These are phyloP conservation scores for Tapera naevia DNA, from an alignment of 2,797 vertebrate species.

Conservation along the genomic window DNA sequence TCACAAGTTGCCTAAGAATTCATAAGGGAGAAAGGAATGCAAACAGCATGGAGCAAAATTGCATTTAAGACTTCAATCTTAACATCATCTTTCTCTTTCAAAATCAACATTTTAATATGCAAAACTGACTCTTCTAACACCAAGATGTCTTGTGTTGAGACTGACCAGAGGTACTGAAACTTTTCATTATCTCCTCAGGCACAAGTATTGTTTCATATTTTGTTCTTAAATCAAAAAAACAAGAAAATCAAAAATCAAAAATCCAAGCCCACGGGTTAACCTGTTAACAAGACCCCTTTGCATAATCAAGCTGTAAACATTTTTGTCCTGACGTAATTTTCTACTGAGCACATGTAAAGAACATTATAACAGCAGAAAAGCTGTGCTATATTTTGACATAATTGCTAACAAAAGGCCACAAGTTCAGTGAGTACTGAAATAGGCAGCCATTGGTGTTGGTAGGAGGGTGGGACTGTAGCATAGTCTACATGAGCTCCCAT, in stretches of 20 bases:
- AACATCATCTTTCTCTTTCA: neutral
- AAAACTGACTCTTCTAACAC: neutral
- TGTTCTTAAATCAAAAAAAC: neutral
- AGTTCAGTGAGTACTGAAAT: neutral
- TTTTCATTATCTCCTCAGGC: neutral
- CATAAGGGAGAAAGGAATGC: neutral
- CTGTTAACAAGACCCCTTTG: neutral
- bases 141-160: neutral
- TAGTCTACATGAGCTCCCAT: neutral
- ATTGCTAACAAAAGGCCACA: neutral
- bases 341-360: neutral
- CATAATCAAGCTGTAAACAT: neutral
- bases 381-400: neutral
- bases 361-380: neutral
- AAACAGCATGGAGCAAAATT: neutral
- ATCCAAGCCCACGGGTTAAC: neutral
- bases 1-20: neutral
- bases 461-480: neutral
- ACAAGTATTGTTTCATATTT: neutral
- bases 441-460: neutral
- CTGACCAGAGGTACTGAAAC: neutral
- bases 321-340: neutral
- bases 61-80: neutral
- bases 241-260: neutral
- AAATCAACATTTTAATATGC: neutral